A percentile compares a stretch with the other conserved stretches of the same genome.
These are phyloP conservation scores for Temnothorax longispinosus DNA, from an alignment of 1,140 invertebrate genomes.

Conservation along the genomic window DNA sequence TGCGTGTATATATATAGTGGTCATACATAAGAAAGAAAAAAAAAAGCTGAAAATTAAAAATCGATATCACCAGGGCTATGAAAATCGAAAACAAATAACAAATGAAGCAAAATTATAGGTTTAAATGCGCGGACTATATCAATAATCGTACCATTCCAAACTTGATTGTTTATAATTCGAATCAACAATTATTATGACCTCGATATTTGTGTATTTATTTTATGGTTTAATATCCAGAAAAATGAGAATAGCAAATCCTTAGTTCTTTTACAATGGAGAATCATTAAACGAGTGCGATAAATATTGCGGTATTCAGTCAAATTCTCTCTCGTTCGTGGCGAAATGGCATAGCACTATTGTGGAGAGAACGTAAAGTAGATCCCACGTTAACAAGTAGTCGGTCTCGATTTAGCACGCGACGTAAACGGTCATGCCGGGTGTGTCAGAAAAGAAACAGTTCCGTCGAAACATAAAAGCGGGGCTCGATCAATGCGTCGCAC, in stretches of 20 bases:
- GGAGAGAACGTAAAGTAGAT: conserved; percentile 8
- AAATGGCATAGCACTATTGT: not conserved
- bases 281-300: not conserved
- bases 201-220: not conserved
- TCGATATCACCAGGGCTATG: not conserved
- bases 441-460: conserved; percentile 43
- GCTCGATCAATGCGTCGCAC: conserved; percentile 24
- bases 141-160: not conserved
- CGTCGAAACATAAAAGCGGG: conserved; percentile 31
- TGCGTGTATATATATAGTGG: not conserved
- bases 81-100: not conserved
- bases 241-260: not conserved
- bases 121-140: not conserved
- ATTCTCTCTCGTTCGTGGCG: not conserved
- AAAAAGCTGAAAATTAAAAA: not conserved
- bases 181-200: not conserved
- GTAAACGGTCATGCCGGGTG: conserved; percentile 18
- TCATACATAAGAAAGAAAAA: not conserved
- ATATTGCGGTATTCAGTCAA: not conserved
- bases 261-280: not conserved
- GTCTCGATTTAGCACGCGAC: conserved; percentile 31
- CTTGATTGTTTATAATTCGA: not conserved
- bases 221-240: not conserved
- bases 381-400: conserved; percentile 28
- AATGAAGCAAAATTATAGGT: not conserved